These are phyloP conservation scores for Podarcis lilfordi DNA, from an alignment of 2,797 vertebrate genomes.

Conservation along the genomic window DNA sequence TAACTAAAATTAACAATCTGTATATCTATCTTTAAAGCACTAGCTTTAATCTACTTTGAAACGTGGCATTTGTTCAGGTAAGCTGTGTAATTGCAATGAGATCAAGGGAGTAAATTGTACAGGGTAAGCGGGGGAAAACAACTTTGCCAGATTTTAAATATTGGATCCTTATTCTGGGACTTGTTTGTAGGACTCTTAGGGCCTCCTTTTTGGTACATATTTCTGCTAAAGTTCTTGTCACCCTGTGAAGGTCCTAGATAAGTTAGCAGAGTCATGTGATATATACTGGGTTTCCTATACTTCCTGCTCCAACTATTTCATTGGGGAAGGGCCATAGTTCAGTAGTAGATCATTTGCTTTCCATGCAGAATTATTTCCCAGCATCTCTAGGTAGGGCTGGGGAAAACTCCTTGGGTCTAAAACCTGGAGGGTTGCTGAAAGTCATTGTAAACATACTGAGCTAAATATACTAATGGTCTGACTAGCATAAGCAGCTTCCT, in stretches of 20 bases:
- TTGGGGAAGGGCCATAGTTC: neutral
- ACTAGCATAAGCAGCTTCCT: too few species aligned
- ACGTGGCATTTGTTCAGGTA: neutral
- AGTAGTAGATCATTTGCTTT: too few species aligned
- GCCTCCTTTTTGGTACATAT: neutral
- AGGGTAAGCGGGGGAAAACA: neutral
- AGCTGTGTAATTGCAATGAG: neutral
- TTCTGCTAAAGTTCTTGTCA: neutral
- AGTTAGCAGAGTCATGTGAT: neutral
- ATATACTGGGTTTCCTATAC: neutral
- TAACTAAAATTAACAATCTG: neutral
- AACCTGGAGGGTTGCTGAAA: too few species aligned
- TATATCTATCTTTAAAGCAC: neutral
- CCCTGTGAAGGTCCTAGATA: neutral
- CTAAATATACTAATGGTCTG: too few species aligned
- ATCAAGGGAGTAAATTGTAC: neutral
- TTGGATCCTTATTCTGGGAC: neutral
- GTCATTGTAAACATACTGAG: too few species aligned
- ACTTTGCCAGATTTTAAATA: neutral
- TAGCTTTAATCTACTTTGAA: neutral
- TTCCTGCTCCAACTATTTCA: neutral
- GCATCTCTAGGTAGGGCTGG: too few species aligned
- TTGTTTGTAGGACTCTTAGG: neutral
- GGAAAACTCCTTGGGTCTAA: too few species aligned
- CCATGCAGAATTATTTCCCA: too few species aligned